phyloP scores from a whole-genome alignment of 2,113 vertebrate genomes.

The Trogon surrucura region DNA sequence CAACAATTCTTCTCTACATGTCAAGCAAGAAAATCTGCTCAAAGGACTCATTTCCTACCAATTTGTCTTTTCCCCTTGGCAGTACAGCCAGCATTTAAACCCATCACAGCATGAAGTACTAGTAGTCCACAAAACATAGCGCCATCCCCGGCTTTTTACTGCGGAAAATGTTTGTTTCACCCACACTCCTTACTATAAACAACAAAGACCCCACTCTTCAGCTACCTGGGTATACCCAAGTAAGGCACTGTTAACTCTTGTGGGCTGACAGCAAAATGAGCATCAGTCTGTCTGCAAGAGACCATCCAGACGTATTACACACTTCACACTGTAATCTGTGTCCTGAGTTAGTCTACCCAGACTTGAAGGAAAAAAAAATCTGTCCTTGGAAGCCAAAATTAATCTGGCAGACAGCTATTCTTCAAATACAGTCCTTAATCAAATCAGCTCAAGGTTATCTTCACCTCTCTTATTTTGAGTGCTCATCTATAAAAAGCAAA shows the following conservation, averaged over 20 bases:
- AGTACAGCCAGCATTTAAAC: background rate
- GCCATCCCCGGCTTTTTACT: background rate
- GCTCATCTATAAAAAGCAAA: background rate
- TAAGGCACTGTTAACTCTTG: background rate
- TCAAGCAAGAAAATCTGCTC: background rate
- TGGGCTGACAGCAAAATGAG: background rate
- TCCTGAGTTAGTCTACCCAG: background rate
- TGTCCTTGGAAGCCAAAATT: background rate
- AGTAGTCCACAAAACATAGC: too few species aligned
- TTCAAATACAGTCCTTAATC: background rate
- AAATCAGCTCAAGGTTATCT: background rate
- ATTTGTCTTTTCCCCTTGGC: background rate
- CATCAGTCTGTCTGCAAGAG: background rate
- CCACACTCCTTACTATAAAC: accelerated
- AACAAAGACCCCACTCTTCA: background rate
- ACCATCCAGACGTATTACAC: background rate
- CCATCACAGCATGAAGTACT: background rate
- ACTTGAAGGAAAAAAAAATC: background rate
- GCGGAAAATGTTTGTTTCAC: background rate
- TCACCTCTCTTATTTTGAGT: background rate
- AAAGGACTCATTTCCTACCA: background rate
- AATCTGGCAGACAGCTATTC: background rate
- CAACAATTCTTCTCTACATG: accelerated
- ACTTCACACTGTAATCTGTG: background rate
- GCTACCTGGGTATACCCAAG: accelerated